Base-by-base conservation (phyloP, 2,888 invertebrate species). In the Poecilus cupreus region DNA sequence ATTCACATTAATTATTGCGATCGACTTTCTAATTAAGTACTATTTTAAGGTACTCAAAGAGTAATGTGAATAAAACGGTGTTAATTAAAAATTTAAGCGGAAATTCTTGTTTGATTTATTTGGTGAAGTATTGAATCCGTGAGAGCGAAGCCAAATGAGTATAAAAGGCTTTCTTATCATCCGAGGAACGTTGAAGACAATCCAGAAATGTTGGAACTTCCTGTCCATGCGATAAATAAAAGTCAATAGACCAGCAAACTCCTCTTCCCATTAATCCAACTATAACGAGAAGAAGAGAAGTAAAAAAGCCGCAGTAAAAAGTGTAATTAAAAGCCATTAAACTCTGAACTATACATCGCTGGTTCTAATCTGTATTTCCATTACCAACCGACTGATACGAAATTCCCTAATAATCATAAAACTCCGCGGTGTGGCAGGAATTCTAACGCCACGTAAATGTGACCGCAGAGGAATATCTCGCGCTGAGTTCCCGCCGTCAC, bases 291-390 rank as follows among this genome's bases (percentile, higher is more conserved):
- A 13, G 60, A 70, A 8, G 26, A 60, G 51, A 54, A 80, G 57
- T 64, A 72, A 80, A 80, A 80, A 72, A 80, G 72, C 49, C 43
- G 57, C 72, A 72, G 20, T 80, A 80, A 80, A 80, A 80, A 72
- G 24, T 72, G 80, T 72, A 80, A 80, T 80, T 80, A 80, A 80
- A 80, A 32, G 80, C 37, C 72, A 80, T 80, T 80, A 80, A 57
- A 75, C 68, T 79, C 57, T 11, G 20, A 39, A 72, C 57, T 70
- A 49, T 70, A 70, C 70, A 79, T 80, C 51, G 54, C 39, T 22
- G 64, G 18, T 49, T 80, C 57, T 80, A 80, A 80, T 80, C 80
- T 80, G 57, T 72, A 57, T 39, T 54, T 57, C 72, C 80, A 80
- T 80, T 80, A 80, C 80, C 70, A 43, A 32, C 37, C 72, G 24